Percentiles rank a stretch among this genome's conserved stretches.
These are phyloP conservation scores for Chloroceryle inda DNA, from an alignment of 2,797 vertebrate species.

Conservation along the genomic window DNA sequence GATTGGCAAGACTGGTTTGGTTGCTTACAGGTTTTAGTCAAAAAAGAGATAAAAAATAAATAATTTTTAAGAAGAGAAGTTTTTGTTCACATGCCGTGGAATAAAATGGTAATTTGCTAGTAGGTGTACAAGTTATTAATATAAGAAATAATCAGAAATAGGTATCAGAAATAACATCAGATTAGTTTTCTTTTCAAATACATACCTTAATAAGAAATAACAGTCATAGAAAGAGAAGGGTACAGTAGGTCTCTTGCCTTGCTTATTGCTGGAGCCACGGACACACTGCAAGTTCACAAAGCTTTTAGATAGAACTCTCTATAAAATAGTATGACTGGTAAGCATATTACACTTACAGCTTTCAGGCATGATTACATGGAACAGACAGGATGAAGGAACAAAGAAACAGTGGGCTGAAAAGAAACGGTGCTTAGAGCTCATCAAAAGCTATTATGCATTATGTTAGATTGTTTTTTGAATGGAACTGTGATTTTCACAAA, in stretches of 20 bases:
- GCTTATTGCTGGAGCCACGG: not conserved
- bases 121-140: not conserved
- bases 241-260: not conserved
- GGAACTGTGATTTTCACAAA: not conserved
- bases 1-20: not conserved
- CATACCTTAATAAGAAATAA: not conserved
- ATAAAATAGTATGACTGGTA: constrained; percentile 53
- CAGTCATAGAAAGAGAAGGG: not conserved
- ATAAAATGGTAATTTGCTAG: not conserved
- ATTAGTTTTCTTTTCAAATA: not conserved
- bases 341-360: constrained; percentile 12
- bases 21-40: not conserved
- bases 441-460: not conserved
- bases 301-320: constrained; percentile 37
- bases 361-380: constrained; percentile 45
- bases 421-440: not conserved
- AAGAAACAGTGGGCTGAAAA: not conserved
- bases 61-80: not conserved
- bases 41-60: not conserved
- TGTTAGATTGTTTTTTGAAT: not conserved
- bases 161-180: not conserved
- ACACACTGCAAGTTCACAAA: not conserved
- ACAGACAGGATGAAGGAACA: constrained; percentile 7
- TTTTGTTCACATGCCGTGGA: not conserved
- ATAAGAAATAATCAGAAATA: not conserved